Evolutionary conservation across 2,113 vertebrate genomes (phyloP).

Genomic region (Phyllostomus discolor): DNA sequence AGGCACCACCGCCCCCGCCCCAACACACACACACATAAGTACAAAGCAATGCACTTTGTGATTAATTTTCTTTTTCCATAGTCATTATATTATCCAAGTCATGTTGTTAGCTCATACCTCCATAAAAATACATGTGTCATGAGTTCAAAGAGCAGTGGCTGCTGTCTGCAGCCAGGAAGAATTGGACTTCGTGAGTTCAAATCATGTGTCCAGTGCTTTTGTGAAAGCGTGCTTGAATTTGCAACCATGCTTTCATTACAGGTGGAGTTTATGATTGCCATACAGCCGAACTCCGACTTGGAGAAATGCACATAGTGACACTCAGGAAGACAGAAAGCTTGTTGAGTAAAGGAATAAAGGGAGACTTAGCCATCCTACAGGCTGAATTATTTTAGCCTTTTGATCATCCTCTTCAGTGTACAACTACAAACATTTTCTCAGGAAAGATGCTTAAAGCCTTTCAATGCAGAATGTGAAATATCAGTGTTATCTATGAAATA

Average conservation of each 20-base stretch:
- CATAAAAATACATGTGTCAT: no score
- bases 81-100: background rate
- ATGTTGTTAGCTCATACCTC: no score
- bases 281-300: background rate
- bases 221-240: background rate
- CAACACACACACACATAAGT: background rate
- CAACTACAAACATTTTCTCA: background rate
- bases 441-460: background rate
- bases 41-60: background rate
- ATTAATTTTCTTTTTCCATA: background rate
- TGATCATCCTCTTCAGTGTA: background rate
- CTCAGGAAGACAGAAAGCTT: background rate
- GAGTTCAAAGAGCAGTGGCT: background rate
- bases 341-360: background rate
- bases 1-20: background rate
- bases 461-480: background rate
- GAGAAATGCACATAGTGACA: background rate
- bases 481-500: slow-evolving; percentile 21
- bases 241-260: background rate
- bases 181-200: background rate
- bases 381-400: background rate
- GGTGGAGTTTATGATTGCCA: background rate
- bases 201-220: background rate
- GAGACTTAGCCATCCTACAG: background rate
- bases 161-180: background rate